phyloP scores from a whole-genome alignment of 2,888 invertebrate species.

The Seira ritae region DNA sequence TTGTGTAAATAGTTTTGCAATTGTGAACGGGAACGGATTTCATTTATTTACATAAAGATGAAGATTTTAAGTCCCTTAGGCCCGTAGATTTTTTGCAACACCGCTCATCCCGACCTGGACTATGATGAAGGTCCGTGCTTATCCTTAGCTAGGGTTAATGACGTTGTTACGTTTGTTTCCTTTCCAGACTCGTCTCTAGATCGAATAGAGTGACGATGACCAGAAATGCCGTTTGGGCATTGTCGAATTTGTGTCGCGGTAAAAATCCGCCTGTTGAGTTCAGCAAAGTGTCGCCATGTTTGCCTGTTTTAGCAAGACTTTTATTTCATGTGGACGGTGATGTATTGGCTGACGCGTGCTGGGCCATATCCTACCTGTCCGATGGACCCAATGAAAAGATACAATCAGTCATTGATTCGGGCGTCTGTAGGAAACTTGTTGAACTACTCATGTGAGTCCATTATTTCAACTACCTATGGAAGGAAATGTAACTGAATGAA shows the following conservation, averaged over 20 bases:
- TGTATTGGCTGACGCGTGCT: constrained; percentile 93
- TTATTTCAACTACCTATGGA: constrained; percentile 78
- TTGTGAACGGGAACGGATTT: too few relatives aligned
- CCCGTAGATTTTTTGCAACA: too few relatives aligned
- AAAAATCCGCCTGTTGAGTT: constrained; percentile 98
- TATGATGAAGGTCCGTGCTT: constrained; percentile 5
- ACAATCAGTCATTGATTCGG: constrained; percentile 96
- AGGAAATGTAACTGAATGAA: constrained; percentile 71
- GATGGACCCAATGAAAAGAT: constrained; percentile 99
- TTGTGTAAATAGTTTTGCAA: constrained; percentile 1
- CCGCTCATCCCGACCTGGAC: constrained; percentile 34
- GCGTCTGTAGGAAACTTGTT: constrained; percentile 89
- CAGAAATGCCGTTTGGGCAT: constrained; percentile 98
- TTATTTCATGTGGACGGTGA: constrained; percentile 92
- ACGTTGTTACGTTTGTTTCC: too few relatives aligned
- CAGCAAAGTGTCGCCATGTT: constrained; percentile 85
- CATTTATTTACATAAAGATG: too few relatives aligned
- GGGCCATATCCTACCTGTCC: constrained; percentile 96
- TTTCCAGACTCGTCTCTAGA: constrained; percentile 85
- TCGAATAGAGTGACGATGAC: constrained; percentile 90
- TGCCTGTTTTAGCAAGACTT: constrained; percentile 91
- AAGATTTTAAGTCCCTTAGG: too few relatives aligned
- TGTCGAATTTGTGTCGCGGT: constrained; percentile 97
- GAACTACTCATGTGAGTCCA: constrained; percentile 78
- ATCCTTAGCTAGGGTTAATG: constrained; percentile 63